Base-by-base conservation (phyloP, 2,888 invertebrate genomes). In the Esperia sulphurella region DNA sequence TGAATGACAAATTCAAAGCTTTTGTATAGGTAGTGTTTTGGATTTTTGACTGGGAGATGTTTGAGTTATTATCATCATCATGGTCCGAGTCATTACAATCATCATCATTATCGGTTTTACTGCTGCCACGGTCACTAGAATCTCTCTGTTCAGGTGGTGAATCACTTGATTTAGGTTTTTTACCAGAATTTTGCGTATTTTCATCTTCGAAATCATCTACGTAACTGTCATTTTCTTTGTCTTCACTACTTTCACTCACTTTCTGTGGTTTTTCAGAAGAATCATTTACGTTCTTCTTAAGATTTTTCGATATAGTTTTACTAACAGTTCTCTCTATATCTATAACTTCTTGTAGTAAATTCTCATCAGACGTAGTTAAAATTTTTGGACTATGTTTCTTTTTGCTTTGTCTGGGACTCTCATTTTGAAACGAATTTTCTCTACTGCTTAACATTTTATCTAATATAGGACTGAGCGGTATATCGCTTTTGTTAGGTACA, bases 181-280 rank as follows among this genome's bases (percentile, higher is more conserved):
- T 55, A 43, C 42, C 54, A 31, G 58, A 59, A 37, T 54, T 48
- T 33, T 47, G 57, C 12, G 72, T 69, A n/a, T 55, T 55, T 30
- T 77, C 83, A 44, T 82, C 84, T 60, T 90, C 90, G 59, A 90
- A 90, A 62, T 90, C 90, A 59, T 90, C 90, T 44, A 59, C 79
- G 55, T 90, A 90, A 48, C 81, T 88, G 41, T 80, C 75, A 55
- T 71, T 75, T 37, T 63, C 68, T 21, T 57, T 57, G 41, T 58
- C 64, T 33, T 64, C 61, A 21, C 52, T 45, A 35, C 45, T 60
- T 30, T 68, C 61, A 51, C 55, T 69, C 37, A 61, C 37, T 37
- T 60, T 63, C 13, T 58, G 50, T 35, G 56, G 44, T 14, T 13
- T 13, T 39, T 12, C 3, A 12, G 49, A 60, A 61, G 12, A 43